A percentile compares a stretch with the other conserved stretches of the same genome.
Conservation (phyloP, 2,113 vertebrate species). For the Tauraco erythrolophus region DNA sequence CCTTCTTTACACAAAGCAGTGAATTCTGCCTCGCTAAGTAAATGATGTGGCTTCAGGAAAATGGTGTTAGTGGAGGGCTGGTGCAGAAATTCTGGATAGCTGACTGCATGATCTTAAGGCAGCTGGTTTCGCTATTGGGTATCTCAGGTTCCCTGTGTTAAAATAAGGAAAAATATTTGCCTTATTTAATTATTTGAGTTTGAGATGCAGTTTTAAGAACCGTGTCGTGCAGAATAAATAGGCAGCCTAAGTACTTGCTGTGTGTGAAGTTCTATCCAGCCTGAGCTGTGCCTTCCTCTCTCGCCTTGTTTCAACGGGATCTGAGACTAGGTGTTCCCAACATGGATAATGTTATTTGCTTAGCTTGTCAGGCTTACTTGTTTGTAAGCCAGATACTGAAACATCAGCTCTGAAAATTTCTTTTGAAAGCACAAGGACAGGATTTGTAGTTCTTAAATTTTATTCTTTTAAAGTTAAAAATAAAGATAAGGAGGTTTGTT, state of each 20-base stretch:
- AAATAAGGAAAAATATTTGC: background rate
- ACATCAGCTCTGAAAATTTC: constrained; percentile 5
- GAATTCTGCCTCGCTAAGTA: constrained; percentile 1
- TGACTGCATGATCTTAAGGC: background rate
- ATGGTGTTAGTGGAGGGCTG: background rate
- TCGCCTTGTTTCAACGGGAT: background rate
- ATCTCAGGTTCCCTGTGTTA: background rate
- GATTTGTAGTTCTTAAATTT: constrained; percentile 60
- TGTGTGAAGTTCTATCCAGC: background rate
- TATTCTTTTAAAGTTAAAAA: constrained; percentile 66
- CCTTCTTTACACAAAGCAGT: background rate
- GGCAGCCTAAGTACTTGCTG: background rate
- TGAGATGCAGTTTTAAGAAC: background rate
- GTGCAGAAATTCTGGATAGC: background rate
- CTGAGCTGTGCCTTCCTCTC: background rate
- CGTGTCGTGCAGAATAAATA: background rate
- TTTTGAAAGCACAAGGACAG: constrained; percentile 58
- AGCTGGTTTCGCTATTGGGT: background rate
- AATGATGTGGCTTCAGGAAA: constrained; percentile 7
- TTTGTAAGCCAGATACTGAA: constrained; percentile 42
- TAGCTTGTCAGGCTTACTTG: constrained; percentile 35
- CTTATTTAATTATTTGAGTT: background rate
- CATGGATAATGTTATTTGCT: background rate
- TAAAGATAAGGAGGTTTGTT: constrained; percentile 60
- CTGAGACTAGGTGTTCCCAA: background rate